Percentiles rank a stretch among this genome's conserved stretches.
These are phyloP conservation scores for Tringa solitaria DNA, from an alignment of 2,113 vertebrate species.

Conservation along the genomic window DNA sequence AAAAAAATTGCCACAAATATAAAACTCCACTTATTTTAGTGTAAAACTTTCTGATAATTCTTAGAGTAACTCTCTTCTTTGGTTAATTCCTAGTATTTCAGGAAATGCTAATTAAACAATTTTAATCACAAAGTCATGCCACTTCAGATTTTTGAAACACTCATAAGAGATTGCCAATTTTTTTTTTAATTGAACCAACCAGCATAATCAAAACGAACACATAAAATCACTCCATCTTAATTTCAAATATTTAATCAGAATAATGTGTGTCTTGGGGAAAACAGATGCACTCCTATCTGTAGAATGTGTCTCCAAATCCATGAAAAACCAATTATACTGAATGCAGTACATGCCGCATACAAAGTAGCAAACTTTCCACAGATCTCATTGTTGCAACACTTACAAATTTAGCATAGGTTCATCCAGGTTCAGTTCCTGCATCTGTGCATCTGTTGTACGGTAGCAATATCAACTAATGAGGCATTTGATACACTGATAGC, in stretches of 20 bases:
- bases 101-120: slow-evolving; percentile 22
- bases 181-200: not conserved
- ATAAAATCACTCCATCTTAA: slow-evolving; percentile 26
- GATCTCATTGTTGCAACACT: not conserved
- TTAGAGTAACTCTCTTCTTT: not conserved
- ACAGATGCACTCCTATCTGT: not conserved
- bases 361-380: not conserved
- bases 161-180: not conserved
- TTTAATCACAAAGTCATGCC: slow-evolving; percentile 31
- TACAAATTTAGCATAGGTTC: not conserved
- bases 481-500: not conserved
- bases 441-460: not conserved
- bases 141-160: not conserved
- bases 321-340: not conserved
- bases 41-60: not conserved
- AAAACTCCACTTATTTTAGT: not conserved
- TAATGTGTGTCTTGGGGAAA: slow-evolving; percentile 22
- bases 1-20: not conserved
- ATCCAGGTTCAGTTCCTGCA: not conserved
- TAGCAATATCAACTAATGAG: slow-evolving; percentile 32
- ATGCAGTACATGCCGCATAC: not conserved
- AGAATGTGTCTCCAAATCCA: not conserved
- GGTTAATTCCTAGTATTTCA: slow-evolving; percentile 9
- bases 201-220: slow-evolving; percentile 13
- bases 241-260: slow-evolving; percentile 61